Percentiles rank a stretch among this genome's conserved stretches.
Evolutionary conservation across 2,797 vertebrate species (phyloP).

Genomic region (Rhinella marina): DNA sequence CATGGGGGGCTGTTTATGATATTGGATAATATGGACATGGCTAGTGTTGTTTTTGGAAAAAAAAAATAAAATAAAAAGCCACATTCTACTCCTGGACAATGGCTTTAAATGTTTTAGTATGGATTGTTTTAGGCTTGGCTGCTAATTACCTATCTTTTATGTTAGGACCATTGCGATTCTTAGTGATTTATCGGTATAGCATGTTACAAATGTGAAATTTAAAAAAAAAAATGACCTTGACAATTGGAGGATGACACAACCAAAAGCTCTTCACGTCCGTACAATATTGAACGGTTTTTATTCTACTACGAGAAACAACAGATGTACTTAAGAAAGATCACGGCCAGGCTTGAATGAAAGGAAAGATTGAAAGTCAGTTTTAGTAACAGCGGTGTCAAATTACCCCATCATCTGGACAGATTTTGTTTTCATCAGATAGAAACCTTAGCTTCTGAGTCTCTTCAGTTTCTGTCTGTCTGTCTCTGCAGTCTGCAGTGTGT

Average conservation of each 20-base stretch:
- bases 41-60: no score
- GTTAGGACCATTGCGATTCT: no score
- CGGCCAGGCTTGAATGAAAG: background rate
- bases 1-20: no score
- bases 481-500: constrained; percentile 35
- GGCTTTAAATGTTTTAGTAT: no score
- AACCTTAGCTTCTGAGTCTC: constrained; percentile 31
- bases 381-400: constrained; percentile 31
- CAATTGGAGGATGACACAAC: background rate
- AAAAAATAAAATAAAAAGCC: no score
- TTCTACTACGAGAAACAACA: background rate
- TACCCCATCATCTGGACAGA: constrained; percentile 24
- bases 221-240: background rate
- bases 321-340: background rate
- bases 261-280: background rate
- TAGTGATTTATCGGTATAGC: background rate
- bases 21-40: no score
- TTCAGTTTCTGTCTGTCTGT: constrained; percentile 44
- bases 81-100: no score
- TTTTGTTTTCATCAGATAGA: constrained; percentile 35
- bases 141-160: no score
- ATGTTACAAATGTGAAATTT: background rate
- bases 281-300: background rate
- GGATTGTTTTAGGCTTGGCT: no score
- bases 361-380: constrained; percentile 8